A percentile compares a stretch with the other conserved stretches of the same genome.
Evolutionary conservation across 2,888 invertebrate species (phyloP).

Genomic region (Drosophila lacicola): DNA sequence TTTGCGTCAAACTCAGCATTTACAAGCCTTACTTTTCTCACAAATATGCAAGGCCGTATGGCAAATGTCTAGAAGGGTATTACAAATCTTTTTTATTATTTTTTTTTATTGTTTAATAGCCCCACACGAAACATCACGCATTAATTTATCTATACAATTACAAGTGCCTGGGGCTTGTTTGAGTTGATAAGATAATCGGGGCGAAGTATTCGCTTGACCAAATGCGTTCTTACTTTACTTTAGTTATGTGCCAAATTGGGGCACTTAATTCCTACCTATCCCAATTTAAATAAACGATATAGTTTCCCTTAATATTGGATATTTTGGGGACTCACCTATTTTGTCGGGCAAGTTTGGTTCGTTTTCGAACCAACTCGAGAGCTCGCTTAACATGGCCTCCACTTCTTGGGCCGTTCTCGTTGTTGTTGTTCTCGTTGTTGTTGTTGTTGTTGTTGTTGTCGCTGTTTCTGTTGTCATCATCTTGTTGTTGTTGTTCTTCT

Average conservation of each 20-base stretch:
- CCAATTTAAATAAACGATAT: slow-evolving; percentile 3
- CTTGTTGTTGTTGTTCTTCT: slow-evolving; percentile 11
- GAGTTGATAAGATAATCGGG: slow-evolving; percentile 45
- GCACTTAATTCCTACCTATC: slow-evolving; percentile 19
- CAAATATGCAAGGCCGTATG: too few relatives aligned
- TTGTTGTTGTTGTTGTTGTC: slow-evolving; percentile 2
- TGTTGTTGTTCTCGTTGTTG: slow-evolving; percentile 2
- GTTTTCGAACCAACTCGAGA: slow-evolving; percentile 70
- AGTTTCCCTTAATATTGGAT: background rate
- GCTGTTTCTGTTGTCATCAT: slow-evolving; percentile 12
- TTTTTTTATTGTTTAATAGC: background rate
- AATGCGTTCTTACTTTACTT: background rate
- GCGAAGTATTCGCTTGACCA: slow-evolving; percentile 5
- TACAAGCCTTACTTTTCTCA: too few relatives aligned
- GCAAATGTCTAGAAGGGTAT: too few relatives aligned
- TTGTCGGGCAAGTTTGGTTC: slow-evolving; percentile 74
- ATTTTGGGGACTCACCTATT: slow-evolving; percentile 61
- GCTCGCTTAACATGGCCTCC: slow-evolving; percentile 55
- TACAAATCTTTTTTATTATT: background rate
- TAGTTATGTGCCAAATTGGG: background rate
- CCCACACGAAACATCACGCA: background rate
- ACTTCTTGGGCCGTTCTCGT: slow-evolving; percentile 20
- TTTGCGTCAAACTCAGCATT: too few relatives aligned
- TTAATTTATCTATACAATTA: slow-evolving; percentile 43
- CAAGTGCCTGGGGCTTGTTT: slow-evolving; percentile 1